These are phyloP conservation scores for Atopsyche davidsoni DNA, from an alignment of 1,140 invertebrate species.

Conservation along the genomic window DNA sequence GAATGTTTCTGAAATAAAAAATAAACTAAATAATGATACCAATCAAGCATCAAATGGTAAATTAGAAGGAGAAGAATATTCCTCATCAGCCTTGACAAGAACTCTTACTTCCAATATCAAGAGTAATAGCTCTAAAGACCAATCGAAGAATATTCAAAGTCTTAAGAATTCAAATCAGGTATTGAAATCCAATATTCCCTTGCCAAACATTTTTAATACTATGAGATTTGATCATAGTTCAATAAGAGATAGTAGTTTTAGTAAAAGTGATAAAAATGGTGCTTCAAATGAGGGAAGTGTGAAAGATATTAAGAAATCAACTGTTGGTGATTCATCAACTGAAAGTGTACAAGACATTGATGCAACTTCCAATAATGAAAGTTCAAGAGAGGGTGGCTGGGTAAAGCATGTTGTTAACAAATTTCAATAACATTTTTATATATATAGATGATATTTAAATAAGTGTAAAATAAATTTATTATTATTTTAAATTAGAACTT, in stretches of 20 bases:
- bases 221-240: no score
- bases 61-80: constrained; percentile 12
- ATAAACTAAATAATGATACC: background rate
- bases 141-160: constrained; percentile 7
- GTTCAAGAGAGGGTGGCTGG: constrained; percentile 43
- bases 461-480: no score
- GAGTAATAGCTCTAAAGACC: constrained; percentile 10
- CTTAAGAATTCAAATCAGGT: constrained; percentile 9
- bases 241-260: no score
- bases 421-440: constrained; percentile 40
- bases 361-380: constrained; percentile 27
- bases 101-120: constrained; percentile 14
- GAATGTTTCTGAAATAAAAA: constrained; percentile 14
- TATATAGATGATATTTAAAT: no score
- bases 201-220: constrained; percentile 6
- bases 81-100: constrained; percentile 15
- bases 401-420: constrained; percentile 49
- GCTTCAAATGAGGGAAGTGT: no score
- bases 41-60: constrained; percentile 9
- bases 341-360: background rate
- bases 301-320: no score
- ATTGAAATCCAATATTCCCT: constrained; percentile 22
- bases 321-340: no score
- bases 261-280: no score
- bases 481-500: no score